Evolutionary conservation across 1,140 invertebrate species (phyloP), one percentile per base, ranked within the genome.

Genomic region (Orius insidiosus): DNA sequence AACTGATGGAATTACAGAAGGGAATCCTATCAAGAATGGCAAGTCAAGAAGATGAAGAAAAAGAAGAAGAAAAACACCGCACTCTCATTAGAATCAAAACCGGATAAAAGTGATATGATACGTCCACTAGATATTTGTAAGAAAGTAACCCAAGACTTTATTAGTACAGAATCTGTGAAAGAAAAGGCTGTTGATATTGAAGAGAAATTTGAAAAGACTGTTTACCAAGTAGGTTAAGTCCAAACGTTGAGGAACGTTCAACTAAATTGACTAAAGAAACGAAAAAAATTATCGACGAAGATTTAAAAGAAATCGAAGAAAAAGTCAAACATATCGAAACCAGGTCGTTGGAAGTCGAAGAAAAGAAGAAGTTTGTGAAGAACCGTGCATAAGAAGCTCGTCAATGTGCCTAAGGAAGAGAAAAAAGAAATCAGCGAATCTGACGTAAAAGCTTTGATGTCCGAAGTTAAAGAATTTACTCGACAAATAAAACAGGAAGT

Each of bases 401-500:
- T 35, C 1, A 34, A 48, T 16, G 40, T 41, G 8, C 39, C 14
- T 14, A 49, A 45, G 38, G 46, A 52, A 47, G 37, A 47, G 34
- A 36, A 37, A 16, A 5, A 36, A 15, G 40, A 36, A 50, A 49
- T 55, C n/a, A 57, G 49, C 40, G 58, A 59, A 46, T 58, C 53
- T 24, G 62, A 69, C 40, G 60, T 70, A 24, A 58, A 59, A 31
- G 63, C 62, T 51, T 55, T 68, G 13, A 65, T 67, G 50, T 61
- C 59, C 16, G 64, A 68, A 60, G 65, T 68, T 7, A 56, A 67
- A 45, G 64, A 68, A 54, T 64, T 60, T 7, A 66, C 67, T 3
- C 59, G 62, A 40, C 59, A 68, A 55, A 68, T 70, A 37, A 64
- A 66, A 50, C 54, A 61, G 40, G 67, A 70, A 57, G 66, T 71